phyloP scores from a whole-genome alignment of 2,113 vertebrate species.

The Eublepharis macularius region DNA sequence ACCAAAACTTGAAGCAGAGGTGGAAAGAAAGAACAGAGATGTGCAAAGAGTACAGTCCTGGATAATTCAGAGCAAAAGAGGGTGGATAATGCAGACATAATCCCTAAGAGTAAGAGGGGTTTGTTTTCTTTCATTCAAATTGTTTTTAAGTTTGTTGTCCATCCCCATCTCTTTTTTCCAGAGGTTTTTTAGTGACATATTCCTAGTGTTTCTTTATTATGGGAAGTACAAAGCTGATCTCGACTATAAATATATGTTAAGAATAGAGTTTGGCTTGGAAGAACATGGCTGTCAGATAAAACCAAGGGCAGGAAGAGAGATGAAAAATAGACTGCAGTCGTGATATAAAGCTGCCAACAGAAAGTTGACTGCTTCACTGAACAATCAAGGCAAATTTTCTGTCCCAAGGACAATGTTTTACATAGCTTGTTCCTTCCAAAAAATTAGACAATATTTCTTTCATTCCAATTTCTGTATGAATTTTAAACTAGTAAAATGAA shows the following conservation, averaged over 20 bases:
- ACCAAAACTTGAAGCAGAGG: no score
- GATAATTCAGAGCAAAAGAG: neutral
- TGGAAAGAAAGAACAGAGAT: neutral
- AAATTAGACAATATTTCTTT: constrained; percentile 21
- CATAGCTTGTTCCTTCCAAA: constrained; percentile 2
- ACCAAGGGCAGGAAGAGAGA: constrained; percentile 7
- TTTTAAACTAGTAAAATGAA: constrained; percentile 39
- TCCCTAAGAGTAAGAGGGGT: neutral
- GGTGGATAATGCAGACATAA: neutral
- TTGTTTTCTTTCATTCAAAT: neutral
- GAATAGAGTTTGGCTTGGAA: constrained; percentile 41
- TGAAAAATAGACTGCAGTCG: constrained; percentile 41
- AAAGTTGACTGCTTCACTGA: constrained; percentile 45
- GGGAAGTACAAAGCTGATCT: constrained; percentile 32
- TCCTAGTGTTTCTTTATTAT: constrained; percentile 53
- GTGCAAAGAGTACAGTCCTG: no score
- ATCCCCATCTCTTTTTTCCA: neutral
- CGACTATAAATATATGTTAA: constrained; percentile 54
- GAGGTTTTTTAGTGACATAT: constrained; percentile 43
- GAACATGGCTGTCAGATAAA: constrained; percentile 56
- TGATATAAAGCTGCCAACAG: constrained; percentile 54
- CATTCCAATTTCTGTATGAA: constrained; percentile 17
- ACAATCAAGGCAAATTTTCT: constrained; percentile 51
- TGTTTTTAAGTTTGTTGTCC: neutral
- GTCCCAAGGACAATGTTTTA: constrained; percentile 52